A percentile compares a stretch with the other conserved stretches of the same genome.
phyloP scores from a whole-genome alignment of 2,888 invertebrate species.

The Lutraria lutraria region DNA sequence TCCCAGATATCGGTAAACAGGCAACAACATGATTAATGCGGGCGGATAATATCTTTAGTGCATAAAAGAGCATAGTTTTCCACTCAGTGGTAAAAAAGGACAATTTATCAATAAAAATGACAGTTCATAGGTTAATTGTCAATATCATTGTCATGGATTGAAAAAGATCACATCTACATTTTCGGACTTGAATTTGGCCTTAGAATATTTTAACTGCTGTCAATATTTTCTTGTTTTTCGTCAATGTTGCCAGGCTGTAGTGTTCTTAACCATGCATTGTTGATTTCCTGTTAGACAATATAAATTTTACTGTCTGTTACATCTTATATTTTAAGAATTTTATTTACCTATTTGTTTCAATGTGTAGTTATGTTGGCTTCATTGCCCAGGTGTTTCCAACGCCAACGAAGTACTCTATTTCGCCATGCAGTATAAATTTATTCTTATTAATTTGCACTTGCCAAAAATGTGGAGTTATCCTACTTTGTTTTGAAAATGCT shows the following conservation, averaged over 20 bases:
- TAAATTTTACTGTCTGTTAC: slow-evolving; percentile 22
- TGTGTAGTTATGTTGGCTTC: slow-evolving; percentile 2
- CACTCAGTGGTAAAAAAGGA: neutral
- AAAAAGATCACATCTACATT: neutral
- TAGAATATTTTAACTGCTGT: slow-evolving; percentile 15
- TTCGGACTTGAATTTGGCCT: slow-evolving; percentile 18
- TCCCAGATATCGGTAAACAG: slow-evolving; percentile 39
- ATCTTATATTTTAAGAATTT: slow-evolving; percentile 11
- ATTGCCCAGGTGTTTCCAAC: slow-evolving; percentile 17
- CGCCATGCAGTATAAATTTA: neutral
- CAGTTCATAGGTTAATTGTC: neutral
- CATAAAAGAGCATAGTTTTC: neutral
- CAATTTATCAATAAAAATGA: neutral
- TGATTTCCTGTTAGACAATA: slow-evolving; percentile 19
- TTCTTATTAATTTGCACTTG: neutral
- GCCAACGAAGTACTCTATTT: neutral
- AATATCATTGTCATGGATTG: neutral
- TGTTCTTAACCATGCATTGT: slow-evolving; percentile 19
- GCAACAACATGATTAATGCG: slow-evolving; percentile 12
- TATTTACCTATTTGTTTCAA: slow-evolving; percentile 16
- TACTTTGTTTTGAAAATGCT: slow-evolving; percentile 16
- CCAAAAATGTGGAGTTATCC: neutral
- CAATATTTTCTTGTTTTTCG: neutral
- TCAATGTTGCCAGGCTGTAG: slow-evolving; percentile 15
- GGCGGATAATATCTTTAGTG: neutral